Evolutionary conservation across 2,113 vertebrate species (phyloP).

Genomic region (Mustela lutreola): DNA sequence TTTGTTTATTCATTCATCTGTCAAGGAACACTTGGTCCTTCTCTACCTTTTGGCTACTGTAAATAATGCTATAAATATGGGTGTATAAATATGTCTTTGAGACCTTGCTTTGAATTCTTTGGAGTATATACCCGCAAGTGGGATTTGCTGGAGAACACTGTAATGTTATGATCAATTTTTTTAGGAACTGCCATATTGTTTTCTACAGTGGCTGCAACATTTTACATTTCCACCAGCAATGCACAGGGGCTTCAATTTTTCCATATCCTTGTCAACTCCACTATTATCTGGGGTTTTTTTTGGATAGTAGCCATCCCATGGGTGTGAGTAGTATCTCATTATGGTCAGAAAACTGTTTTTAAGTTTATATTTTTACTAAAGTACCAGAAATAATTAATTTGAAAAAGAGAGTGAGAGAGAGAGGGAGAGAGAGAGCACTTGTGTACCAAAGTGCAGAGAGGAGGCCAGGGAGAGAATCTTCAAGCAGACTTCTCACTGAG

Average conservation of each 20-base stretch:
- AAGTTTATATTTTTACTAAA: conserved; percentile 2
- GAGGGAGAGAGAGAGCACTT: too few species aligned
- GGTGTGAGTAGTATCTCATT: not conserved
- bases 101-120: not conserved
- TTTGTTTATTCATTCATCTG: not conserved
- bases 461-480: not conserved
- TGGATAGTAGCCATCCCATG: not conserved
- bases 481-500: not conserved
- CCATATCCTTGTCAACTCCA: not conserved
- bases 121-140: not conserved
- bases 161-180: not conserved
- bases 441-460: not conserved
- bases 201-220: not conserved
- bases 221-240: not conserved
- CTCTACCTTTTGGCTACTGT: not conserved
- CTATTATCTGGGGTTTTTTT: not conserved
- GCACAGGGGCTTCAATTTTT: not conserved
- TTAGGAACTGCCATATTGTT: not conserved
- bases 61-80: not conserved
- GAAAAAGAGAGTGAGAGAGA: not conserved
- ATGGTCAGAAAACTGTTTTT: not conserved
- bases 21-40: not conserved
- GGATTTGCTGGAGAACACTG: not conserved
- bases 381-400: not conserved
- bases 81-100: not conserved